Base-by-base conservation (phyloP, 2,888 invertebrate genomes). In the Portevinia maculata region DNA sequence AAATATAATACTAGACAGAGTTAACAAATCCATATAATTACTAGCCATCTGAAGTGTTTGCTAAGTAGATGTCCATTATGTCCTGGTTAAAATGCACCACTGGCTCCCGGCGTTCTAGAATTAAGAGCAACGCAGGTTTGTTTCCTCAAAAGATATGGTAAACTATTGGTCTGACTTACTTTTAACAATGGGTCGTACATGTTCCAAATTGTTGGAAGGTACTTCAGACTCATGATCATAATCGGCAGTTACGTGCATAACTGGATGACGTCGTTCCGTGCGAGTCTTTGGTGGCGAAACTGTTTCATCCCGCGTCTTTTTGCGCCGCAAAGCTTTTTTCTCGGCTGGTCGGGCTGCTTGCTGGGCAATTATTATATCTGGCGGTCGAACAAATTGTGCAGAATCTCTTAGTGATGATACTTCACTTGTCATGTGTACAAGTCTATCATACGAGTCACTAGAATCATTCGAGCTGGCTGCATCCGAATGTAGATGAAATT, bases 61-160 rank as follows among this genome's bases (percentile, higher is more conserved):
- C 75, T 28, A 75, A 30, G 24, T 75, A 75, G 13, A 75, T 75
- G 44, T 75, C 75, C 75, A 75, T 75, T 8, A 75, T 28, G 21
- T 75, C 60, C 24, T 59, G 39, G 17, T 75, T 59, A 11, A 67
- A 19, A 19, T 75, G 24, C 9, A 75, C 75, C 0, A 75, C 75
- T 7, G 67, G 67, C 28, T 57, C 4, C 19, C 44, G 59, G 4
- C 75, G 75, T 17, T n/a, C 75, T 75, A n/a, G 17, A 59, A 64
- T 28, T 17, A 0, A 28, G 19, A 28, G 30, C 2, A 37, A 13
- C 30, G 7, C 1, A 8, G 11, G 9, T 3, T 17, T 13, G 15
- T 15, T 9, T 3, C 3, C 1, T 8, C n/a, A 5, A 11, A 15
- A n/a, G 0, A 9, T 8, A 3, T 9, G 11, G 7, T n/a, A 21